Evolutionary conservation across 2,113 vertebrate species (phyloP).

Genomic region (Cottus gobio): DNA sequence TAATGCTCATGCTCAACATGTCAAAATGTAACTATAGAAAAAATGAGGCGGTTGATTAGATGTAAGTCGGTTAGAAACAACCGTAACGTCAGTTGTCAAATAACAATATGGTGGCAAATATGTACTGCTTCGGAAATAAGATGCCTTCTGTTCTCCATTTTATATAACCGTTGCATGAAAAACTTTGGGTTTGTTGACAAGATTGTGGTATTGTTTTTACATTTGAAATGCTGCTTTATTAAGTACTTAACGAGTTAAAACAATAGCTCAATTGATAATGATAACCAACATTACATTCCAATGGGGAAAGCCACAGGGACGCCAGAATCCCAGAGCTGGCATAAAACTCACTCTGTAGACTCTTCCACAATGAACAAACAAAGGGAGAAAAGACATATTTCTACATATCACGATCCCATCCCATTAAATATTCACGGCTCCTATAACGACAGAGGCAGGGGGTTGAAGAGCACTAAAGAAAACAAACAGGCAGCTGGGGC

Average conservation of each 20-base stretch:
- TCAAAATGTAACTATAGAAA: not conserved
- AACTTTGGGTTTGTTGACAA: not conserved
- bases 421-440: slow-evolving; percentile 63
- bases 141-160: not conserved
- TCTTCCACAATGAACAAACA: slow-evolving; percentile 49
- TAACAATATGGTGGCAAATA: not conserved
- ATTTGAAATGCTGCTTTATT: not conserved
- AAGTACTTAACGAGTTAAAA: not conserved
- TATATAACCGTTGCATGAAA: not conserved
- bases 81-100: not conserved
- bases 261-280: not conserved
- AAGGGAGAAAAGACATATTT: slow-evolving; percentile 41
- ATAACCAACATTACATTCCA: not conserved
- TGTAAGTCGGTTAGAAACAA: not conserved
- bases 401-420: slow-evolving; percentile 26
- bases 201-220: not conserved
- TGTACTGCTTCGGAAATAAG: slow-evolving; percentile 1
- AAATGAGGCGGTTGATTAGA: not conserved
- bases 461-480: slow-evolving; percentile 23
- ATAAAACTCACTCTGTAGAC: not conserved
- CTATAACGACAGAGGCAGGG: slow-evolving; percentile 52
- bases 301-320: not conserved
- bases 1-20: not conserved
- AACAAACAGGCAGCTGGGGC: slow-evolving; percentile 31
- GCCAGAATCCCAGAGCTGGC: not conserved